Conservation (phyloP, 2,797 vertebrate species). For the Melanotaenia pygmaea region DNA sequence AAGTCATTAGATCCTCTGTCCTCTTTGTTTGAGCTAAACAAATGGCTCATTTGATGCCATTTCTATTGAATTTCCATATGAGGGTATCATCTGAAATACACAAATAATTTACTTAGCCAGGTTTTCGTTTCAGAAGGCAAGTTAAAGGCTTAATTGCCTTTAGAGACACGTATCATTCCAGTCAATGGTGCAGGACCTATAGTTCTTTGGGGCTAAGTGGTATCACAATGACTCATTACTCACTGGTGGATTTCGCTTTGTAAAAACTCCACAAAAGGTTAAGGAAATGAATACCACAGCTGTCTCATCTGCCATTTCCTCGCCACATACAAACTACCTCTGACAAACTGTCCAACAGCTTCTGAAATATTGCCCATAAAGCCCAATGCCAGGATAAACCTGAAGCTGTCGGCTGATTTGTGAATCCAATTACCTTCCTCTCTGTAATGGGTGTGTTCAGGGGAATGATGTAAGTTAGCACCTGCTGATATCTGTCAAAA, state of each 20-base stretch:
- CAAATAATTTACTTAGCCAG: conserved; percentile 20
- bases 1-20: neutral
- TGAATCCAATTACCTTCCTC: conserved; percentile 84
- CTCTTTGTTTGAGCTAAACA: conserved; percentile 23
- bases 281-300: conserved; percentile 42
- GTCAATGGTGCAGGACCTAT: conserved; percentile 37
- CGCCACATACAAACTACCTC: conserved; percentile 63
- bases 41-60: conserved; percentile 22
- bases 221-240: conserved; percentile 40
- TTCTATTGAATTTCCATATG: conserved; percentile 31
- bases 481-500: conserved; percentile 69
- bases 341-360: conserved; percentile 68
- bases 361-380: conserved; percentile 79
- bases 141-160: conserved; percentile 50
- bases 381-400: conserved; percentile 75
- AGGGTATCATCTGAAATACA: conserved; percentile 17
- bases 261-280: conserved; percentile 40
- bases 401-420: conserved; percentile 81
- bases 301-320: conserved; percentile 37
- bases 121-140: conserved; percentile 36
- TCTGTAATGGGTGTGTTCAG: conserved; percentile 83
- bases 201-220: conserved; percentile 36
- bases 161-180: conserved; percentile 21
- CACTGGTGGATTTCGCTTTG: conserved; percentile 28
- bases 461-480: conserved; percentile 76